Evolutionary conservation across 2,888 invertebrate species (phyloP).

Genomic region (Brachyopa scutellaris): DNA sequence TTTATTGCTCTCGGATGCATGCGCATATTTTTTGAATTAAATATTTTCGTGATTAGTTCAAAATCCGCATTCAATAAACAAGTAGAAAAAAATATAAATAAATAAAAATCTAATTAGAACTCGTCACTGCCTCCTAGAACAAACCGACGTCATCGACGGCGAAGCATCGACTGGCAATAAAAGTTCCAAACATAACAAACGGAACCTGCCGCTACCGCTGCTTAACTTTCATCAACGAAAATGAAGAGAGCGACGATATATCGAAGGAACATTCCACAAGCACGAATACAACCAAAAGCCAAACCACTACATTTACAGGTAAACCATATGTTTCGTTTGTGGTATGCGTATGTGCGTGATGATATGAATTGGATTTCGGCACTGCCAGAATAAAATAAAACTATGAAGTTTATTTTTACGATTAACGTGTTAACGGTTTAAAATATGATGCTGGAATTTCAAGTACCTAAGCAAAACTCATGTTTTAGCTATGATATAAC

Average conservation of each 20-base stretch:
- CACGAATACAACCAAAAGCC: neutral
- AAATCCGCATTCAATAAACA: slow-evolving; percentile 71
- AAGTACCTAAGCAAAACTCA: too few relatives aligned
- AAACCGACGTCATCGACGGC: slow-evolving; percentile 76
- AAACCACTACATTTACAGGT: neutral
- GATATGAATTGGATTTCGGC: too few relatives aligned
- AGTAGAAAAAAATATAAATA: slow-evolving; percentile 48
- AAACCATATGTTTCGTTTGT: slow-evolving; percentile 42
- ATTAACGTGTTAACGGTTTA: too few relatives aligned
- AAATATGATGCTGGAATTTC: too few relatives aligned
- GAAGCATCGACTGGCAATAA: slow-evolving; percentile 75
- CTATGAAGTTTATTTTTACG: too few relatives aligned
- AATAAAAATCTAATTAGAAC: slow-evolving; percentile 55
- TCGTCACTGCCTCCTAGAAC: slow-evolving; percentile 56
- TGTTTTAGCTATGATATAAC: too few relatives aligned
- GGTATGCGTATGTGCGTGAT: neutral
- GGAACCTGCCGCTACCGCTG: slow-evolving; percentile 71
- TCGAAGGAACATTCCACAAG: slow-evolving; percentile 33
- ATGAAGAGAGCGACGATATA: slow-evolving; percentile 54
- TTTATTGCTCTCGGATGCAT: slow-evolving; percentile 67
- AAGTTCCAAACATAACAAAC: slow-evolving; percentile 75
- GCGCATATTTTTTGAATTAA: neutral
- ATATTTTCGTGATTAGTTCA: slow-evolving; percentile 29
- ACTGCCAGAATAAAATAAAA: too few relatives aligned
- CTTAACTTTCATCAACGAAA: neutral